Base-by-base conservation (phyloP, 2,888 invertebrate species). In the Apotomis capreana region DNA sequence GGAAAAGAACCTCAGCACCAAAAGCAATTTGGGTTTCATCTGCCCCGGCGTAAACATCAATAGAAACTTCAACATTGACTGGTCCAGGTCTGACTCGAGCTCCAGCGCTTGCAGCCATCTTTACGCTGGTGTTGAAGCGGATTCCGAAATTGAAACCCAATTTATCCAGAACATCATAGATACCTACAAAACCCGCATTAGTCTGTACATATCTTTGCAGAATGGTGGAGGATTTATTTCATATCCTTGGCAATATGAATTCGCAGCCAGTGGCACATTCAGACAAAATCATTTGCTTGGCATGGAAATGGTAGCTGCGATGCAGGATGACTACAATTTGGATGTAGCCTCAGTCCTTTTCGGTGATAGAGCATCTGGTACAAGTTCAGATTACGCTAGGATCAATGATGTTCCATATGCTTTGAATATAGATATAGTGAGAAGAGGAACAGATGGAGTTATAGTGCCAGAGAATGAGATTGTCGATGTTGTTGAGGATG, bases 1-100 rank as follows among this genome's bases (percentile, higher is more conserved):
- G 96, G 93, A 95, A 4, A 96, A 96, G 84, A 95, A 95, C 0
- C 90, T 95, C 1, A 94, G 94, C n/a, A 88, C 87, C 0, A 80
- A 77, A 26, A 87, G 83, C 55, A 81, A 89, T 26, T 75, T 82
- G 0, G 90, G 87, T 10, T 68, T 84, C 0, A 79, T 84, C 0
- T 97, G 97, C 77, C 87, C 89, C 1, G 97, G 97, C 0, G 95
- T 95, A 0, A 97, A 97, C 84, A 94, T 95, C 3, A 97, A 97
- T 82, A 90, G 97, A 3, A 97, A 97, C 84, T 97, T 96, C 78
- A 95, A 94, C 67, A 94, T 94, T 73, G 94, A 95, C 74, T 97
- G 97, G 96, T 94, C 92, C 85, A 89, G 88, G 85, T 94, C 87
- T 67, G 96, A 94, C 64, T 92, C 95, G 4, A 95, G 94, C 70